Evolutionary conservation across 2,888 invertebrate species (phyloP), one percentile per base, ranked within the genome.

Genomic region (Volucella inanis): DNA sequence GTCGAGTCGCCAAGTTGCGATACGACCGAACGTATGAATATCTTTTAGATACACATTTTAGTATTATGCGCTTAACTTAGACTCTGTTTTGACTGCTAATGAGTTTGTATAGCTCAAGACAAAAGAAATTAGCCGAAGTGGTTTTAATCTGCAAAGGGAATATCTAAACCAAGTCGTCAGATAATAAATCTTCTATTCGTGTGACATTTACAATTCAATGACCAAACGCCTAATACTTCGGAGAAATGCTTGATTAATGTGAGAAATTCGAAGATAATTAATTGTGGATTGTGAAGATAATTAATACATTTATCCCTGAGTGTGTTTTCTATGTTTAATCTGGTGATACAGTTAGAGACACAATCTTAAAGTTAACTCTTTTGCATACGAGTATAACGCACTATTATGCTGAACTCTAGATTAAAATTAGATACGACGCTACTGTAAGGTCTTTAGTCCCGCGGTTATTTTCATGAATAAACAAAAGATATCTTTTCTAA

Each of bases 81-180:
- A 39, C 72, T 67, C 18, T 31, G 15, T 14, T 54, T 61, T 67
- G 59, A 76, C 76, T 65, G 70, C 47, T 15, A 78, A 52, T 78
- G 78, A 78, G 78, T 83, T 54, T 45, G 39, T 68, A 68, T 31
- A 74, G 62, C 68, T 52, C 65, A 64, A 38, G 49, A 62, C 83
- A 74, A 78, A 62, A 72, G 2, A n/a, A 57, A 22, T 22, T 9
- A 61, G 67, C 67, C 83, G 83, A 74, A 82, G 39, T 49, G 22
- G 10, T 50, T 39, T 64, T 59, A 50, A 38, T 61, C 9, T 10
- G 59, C 10, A 18, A 10, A 49, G 50, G 59, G 15, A 62, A 68
- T 41, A 59, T 45, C 76, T n/a, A 41, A 38, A 41, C 15, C 41
- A 39, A 59, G 59, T 76, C 52, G 14, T n/a, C 8, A 49, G 54